These are phyloP conservation scores for Popillia japonica DNA, from an alignment of 1,140 invertebrate species.

Conservation along the genomic window DNA sequence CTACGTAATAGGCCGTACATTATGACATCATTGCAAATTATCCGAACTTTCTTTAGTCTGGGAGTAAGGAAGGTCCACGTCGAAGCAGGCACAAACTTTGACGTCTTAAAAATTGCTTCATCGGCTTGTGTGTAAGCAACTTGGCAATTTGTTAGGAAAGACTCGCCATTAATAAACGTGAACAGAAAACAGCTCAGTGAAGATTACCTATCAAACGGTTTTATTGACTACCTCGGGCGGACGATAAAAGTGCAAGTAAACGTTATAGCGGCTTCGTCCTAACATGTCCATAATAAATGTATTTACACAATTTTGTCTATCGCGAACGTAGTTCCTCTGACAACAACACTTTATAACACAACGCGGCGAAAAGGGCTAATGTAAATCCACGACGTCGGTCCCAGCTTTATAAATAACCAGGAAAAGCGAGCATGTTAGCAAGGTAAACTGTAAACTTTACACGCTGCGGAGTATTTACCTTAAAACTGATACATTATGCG, in stretches of 20 bases:
- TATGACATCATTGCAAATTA: too few relatives aligned
- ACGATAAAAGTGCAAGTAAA: background rate
- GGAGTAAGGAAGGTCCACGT: too few relatives aligned
- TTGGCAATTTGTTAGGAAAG: too few relatives aligned
- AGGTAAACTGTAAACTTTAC: background rate
- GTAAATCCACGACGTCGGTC: background rate
- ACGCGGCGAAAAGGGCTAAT: constrained; percentile 5
- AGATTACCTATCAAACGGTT: background rate
- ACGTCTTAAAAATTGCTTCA: too few relatives aligned
- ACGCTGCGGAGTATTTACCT: constrained; percentile 18
- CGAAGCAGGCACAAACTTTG: too few relatives aligned
- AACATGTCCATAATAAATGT: background rate
- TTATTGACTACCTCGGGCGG: background rate
- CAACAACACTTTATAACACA: constrained; percentile 22
- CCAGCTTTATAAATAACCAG: constrained; percentile 28
- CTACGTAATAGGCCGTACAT: too few relatives aligned
- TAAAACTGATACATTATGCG: constrained; percentile 17
- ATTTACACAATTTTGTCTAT: constrained; percentile 18
- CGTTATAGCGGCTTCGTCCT: background rate
- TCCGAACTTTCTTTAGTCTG: too few relatives aligned
- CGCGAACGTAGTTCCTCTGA: constrained; percentile 6
- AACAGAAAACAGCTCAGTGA: background rate
- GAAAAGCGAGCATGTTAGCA: constrained; percentile 18
- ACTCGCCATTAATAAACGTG: background rate
- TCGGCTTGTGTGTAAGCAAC: too few relatives aligned